These are phyloP conservation scores for Papilio helenus DNA, from an alignment of 1,140 invertebrate genomes.

Conservation along the genomic window DNA sequence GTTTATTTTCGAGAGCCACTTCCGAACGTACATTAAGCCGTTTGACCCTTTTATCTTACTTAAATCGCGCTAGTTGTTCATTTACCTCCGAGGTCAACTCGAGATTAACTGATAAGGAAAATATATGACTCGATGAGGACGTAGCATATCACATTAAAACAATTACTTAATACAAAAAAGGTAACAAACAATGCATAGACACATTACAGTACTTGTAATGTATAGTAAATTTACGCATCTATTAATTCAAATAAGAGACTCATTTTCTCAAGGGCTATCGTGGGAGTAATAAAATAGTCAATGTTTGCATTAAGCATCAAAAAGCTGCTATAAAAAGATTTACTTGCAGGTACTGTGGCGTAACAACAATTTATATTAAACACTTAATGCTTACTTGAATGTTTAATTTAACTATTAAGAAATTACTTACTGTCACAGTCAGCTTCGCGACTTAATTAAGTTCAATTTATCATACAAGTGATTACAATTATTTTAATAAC, in stretches of 20 bases:
- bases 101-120: slow-evolving; percentile 14
- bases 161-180: neutral
- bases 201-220: too few relatives aligned
- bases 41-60: slow-evolving; percentile 29
- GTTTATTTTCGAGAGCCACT: slow-evolving; percentile 16
- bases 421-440: neutral
- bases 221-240: too few relatives aligned
- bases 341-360: neutral
- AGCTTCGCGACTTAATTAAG: neutral
- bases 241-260: too few relatives aligned
- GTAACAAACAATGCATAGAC: too few relatives aligned
- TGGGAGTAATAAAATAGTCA: neutral
- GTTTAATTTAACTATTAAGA: slow-evolving; percentile 12
- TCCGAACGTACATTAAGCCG: slow-evolving; percentile 11
- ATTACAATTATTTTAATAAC: neutral
- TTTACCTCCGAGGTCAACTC: slow-evolving; percentile 8
- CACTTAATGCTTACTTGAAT: neutral
- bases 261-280: neutral
- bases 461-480: slow-evolving; percentile 1
- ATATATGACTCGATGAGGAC: neutral
- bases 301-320: neutral
- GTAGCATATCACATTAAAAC: neutral
- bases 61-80: slow-evolving; percentile 10
- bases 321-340: neutral
- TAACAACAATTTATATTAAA: neutral